phyloP scores from a whole-genome alignment of 2,797 vertebrate species.

The Anguilla anguilla region DNA sequence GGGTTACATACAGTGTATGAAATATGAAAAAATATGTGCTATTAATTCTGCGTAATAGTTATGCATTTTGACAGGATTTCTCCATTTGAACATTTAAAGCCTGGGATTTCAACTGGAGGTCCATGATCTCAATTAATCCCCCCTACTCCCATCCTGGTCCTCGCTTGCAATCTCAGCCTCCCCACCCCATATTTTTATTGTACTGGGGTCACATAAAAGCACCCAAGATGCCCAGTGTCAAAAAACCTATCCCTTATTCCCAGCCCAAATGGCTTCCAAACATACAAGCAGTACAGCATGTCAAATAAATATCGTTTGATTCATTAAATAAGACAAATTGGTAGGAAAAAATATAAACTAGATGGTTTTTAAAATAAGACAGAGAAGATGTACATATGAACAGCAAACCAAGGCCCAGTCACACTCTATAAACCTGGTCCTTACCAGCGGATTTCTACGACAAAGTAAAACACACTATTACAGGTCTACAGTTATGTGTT shows the following conservation, averaged over 20 bases:
- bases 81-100: not conserved
- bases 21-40: not conserved
- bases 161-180: too few species aligned
- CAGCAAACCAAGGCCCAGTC: not conserved
- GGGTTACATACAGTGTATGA: not conserved
- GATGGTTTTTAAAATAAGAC: not conserved
- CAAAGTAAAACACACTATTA: not conserved
- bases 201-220: slow-evolving; percentile 5
- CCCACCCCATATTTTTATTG: not conserved
- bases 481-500: not conserved
- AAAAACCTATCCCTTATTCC: not conserved
- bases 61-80: not conserved
- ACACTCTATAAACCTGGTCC: not conserved
- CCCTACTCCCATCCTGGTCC: not conserved
- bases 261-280: not conserved
- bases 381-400: not conserved
- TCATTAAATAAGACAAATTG: slow-evolving; percentile 9
- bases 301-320: slow-evolving; percentile 30
- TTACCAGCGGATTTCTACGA: not conserved
- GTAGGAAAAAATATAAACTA: not conserved
- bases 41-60: not conserved
- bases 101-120: not conserved
- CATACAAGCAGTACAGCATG: not conserved
- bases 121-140: not conserved
- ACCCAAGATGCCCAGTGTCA: not conserved